Conservation (phyloP, 2,888 invertebrate genomes). For the Andrena camellia region DNA sequence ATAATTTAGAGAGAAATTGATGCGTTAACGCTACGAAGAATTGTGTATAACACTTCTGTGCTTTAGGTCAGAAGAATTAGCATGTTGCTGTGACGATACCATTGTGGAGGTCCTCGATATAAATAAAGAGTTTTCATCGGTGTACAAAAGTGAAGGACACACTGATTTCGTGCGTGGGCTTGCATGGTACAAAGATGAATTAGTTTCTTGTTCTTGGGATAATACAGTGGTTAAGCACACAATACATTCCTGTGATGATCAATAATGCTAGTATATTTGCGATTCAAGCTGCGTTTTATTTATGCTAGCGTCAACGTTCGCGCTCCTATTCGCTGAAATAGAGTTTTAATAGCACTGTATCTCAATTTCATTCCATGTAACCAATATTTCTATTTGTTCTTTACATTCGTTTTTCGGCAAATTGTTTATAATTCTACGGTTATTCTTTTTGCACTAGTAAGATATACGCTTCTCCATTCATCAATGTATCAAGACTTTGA, state of each 20-base stretch:
- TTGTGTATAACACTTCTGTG: conserved; percentile 25
- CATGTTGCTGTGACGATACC: conserved; percentile 86
- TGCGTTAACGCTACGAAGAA: too few relatives aligned
- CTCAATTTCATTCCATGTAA: conserved; percentile 9
- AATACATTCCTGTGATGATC: conserved; percentile 19
- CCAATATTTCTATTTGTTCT: not conserved
- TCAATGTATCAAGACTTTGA: not conserved
- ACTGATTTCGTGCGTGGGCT: conserved; percentile 87
- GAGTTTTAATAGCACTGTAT: conserved; percentile 25
- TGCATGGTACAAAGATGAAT: conserved; percentile 86
- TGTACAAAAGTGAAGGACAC: conserved; percentile 86
- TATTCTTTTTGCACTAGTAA: conserved; percentile 1
- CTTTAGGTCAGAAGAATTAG: conserved; percentile 83
- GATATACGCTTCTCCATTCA: not conserved
- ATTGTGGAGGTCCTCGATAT: conserved; percentile 85
- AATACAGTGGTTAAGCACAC: conserved; percentile 80
- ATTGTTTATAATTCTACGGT: conserved; percentile 21
- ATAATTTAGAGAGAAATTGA: conserved; percentile 1
- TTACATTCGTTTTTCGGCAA: conserved; percentile 13
- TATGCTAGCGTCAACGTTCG: conserved; percentile 15
- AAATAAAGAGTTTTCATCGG: conserved; percentile 77
- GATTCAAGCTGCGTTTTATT: conserved; percentile 22
- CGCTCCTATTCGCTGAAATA: conserved; percentile 30
- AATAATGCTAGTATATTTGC: conserved; percentile 16
- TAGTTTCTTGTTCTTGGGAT: conserved; percentile 88